These are phyloP conservation scores for Brachypalpus laphriformis DNA, from an alignment of 2,888 invertebrate genomes.

Conservation along the genomic window DNA sequence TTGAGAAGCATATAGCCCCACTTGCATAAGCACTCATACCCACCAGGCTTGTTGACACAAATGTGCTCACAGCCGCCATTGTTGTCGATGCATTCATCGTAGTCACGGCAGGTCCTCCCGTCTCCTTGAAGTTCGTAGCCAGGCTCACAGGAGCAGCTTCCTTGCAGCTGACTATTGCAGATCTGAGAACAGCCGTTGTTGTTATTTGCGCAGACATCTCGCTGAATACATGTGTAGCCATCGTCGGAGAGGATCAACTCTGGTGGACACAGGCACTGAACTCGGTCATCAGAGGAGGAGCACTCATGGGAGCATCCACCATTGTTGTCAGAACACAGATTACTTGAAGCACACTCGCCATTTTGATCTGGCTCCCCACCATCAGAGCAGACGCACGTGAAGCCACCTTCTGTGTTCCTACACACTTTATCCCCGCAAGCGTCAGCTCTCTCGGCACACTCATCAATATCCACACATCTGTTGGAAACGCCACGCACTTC, in stretches of 20 bases:
- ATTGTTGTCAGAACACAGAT: slow-evolving; percentile 84
- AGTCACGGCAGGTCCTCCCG: slow-evolving; percentile 83
- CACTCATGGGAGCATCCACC: slow-evolving; percentile 85
- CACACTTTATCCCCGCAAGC: slow-evolving; percentile 79
- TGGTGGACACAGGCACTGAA: slow-evolving; percentile 81
- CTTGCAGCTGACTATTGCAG: slow-evolving; percentile 82
- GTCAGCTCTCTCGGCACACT: slow-evolving; percentile 82
- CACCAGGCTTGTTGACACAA: slow-evolving; percentile 83
- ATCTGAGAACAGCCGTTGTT: slow-evolving; percentile 86
- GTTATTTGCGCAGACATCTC: slow-evolving; percentile 83
- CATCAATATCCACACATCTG: slow-evolving; percentile 83
- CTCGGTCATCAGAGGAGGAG: slow-evolving; percentile 83
- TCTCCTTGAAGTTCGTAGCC: slow-evolving; percentile 81
- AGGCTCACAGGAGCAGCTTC: slow-evolving; percentile 82
- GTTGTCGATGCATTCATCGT: slow-evolving; percentile 84
- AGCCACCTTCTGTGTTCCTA: slow-evolving; percentile 83
- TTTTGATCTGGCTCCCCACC: slow-evolving; percentile 81
- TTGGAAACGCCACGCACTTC: slow-evolving; percentile 71
- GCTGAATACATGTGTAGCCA: slow-evolving; percentile 82
- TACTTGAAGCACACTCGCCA: slow-evolving; percentile 79
- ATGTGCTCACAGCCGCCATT: slow-evolving; percentile 82
- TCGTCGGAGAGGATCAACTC: slow-evolving; percentile 83
- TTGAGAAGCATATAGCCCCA: slow-evolving; percentile 81
- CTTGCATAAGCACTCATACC: slow-evolving; percentile 84
- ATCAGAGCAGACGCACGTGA: slow-evolving; percentile 84